Base-by-base conservation (phyloP, 2,797 vertebrate genomes). In the Acanthiza pusilla region DNA sequence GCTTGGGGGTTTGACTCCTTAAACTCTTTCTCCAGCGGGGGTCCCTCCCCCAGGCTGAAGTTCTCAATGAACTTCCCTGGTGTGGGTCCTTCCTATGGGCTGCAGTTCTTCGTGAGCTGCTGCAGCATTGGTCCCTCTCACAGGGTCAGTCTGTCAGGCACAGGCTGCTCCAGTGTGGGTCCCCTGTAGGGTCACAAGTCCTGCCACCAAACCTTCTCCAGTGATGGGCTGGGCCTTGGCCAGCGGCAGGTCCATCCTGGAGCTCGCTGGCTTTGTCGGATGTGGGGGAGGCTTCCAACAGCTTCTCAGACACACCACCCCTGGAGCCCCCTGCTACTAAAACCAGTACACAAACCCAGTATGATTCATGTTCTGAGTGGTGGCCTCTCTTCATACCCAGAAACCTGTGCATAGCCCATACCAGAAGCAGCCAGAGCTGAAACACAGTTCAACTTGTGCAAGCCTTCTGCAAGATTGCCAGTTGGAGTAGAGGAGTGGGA, bases 171-270 rank as follows among this genome's bases (percentile, higher is more conserved):
- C 47, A 26, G 22, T 13, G 7, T 13, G 60, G 34, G 5, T 50
- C 30, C n/a, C n/a, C 12, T 2, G 3, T 3, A 7, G 48, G 29
- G 15, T 72, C 48, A 36, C 40, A 25, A 15, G 30, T 29, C 9
- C 34, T 76, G 57, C 32, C 83, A 36, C 38, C 70, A 47, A 7
- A 16, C 16, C 50, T 75, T 30, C 30, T 65, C 34, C 42, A 15
- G 25, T 17, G 27, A 16, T 60, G 38, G 29, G 19, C 26, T 68
- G 8, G 32, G 36, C 50, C 19, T 6, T 45, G 50, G 29, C 16
- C 72, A 63, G 43, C 15, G 34, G 6, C 21, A 40, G 43, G 17
- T 38, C 36, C 0, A 0, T 30, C 3, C 1, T 45, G 29, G 42
- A 89, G 12, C 38, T 61, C 23, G 7, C 15, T 53, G 61, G 4